A percentile compares a stretch with the other conserved stretches of the same genome.
Evolutionary conservation across 2,113 vertebrate genomes (phyloP).

Genomic region (Carassius auratus): DNA sequence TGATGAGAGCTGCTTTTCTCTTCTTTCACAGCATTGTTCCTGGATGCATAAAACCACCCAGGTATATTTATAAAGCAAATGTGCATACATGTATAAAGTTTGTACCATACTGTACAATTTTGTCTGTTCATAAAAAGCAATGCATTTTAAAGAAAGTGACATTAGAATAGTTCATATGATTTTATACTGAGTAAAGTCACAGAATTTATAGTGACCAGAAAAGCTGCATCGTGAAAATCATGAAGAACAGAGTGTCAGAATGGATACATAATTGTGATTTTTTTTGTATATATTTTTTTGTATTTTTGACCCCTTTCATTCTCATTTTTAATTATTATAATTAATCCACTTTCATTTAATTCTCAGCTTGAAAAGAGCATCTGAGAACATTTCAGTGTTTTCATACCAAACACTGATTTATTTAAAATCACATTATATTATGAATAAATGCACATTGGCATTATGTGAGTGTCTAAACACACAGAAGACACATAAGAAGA

Average conservation of each 20-base stretch:
- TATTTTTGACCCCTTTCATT: neutral
- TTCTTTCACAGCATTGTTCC: neutral
- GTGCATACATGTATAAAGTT: neutral
- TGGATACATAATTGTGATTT: neutral
- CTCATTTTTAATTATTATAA: neutral
- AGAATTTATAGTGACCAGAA: neutral
- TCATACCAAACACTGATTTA: neutral
- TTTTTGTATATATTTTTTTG: neutral
- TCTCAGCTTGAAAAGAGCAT: neutral
- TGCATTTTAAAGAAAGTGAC: neutral
- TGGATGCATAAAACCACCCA: neutral
- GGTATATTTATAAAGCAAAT: neutral
- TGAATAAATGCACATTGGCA: constrained; percentile 20
- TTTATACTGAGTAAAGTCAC: neutral
- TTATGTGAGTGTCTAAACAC: neutral
- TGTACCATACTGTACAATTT: neutral
- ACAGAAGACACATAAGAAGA: neutral
- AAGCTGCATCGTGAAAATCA: neutral
- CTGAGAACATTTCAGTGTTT: neutral
- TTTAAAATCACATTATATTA: neutral
- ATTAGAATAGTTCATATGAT: neutral
- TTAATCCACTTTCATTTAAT: neutral
- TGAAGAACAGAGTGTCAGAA: neutral
- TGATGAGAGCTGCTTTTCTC: constrained; percentile 26
- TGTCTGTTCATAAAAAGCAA: neutral